Percentiles rank a stretch among this genome's conserved stretches.
Conservation (phyloP, 2,797 vertebrate species). For the Galago senegalensis region DNA sequence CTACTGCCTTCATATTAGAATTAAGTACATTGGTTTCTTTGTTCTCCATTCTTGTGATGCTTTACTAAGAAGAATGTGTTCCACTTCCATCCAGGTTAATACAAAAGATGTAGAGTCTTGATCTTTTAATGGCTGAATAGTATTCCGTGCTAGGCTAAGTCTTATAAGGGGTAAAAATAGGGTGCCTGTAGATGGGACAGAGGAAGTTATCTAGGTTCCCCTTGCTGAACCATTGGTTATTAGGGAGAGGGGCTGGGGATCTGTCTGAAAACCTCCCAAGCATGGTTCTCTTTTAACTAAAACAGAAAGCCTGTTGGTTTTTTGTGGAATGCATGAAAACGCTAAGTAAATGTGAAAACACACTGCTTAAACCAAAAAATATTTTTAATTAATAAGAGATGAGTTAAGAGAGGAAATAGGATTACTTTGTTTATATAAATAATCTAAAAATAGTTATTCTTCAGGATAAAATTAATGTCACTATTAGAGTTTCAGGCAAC, state of each 20-base stretch:
- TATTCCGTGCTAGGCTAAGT: neutral
- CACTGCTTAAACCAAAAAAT: neutral
- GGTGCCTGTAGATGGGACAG: neutral
- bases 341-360: neutral
- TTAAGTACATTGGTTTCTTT: too few species aligned
- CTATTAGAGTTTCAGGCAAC: neutral
- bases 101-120: too few species aligned
- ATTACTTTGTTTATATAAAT: neutral
- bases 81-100: too few species aligned
- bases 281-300: neutral
- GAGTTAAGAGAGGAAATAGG: neutral
- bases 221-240: neutral
- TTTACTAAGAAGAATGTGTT: too few species aligned
- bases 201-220: neutral
- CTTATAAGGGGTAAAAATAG: neutral
- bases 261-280: neutral
- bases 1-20: too few species aligned
- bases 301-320: neutral
- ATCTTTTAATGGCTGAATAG: too few species aligned
- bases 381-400: neutral
- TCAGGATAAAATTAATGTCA: conserved; percentile 19
- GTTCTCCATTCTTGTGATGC: too few species aligned
- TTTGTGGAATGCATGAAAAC: neutral
- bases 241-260: neutral
- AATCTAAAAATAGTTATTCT: neutral